A percentile compares a stretch with the other conserved stretches of the same genome.
Conservation (phyloP, 2,113 vertebrate species). For the Ceratotherium simum region DNA sequence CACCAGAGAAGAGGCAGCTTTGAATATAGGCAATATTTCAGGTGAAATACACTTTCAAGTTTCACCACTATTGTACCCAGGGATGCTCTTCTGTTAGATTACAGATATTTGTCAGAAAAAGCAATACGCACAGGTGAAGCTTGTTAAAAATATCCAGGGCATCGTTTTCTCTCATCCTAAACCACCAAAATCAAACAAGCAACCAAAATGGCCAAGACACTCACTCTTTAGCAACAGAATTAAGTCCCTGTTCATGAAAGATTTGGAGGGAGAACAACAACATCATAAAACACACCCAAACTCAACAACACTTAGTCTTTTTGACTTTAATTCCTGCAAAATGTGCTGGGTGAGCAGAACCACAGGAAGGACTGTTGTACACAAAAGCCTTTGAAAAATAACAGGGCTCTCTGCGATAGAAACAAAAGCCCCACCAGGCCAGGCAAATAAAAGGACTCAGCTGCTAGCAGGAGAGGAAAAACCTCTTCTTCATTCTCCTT, state of each 20-base stretch:
- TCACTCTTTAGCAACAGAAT: not conserved
- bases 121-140: not conserved
- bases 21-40: not conserved
- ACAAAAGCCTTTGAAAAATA: constrained; percentile 63
- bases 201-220: not conserved
- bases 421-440: constrained; percentile 18
- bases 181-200: not conserved
- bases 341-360: constrained; percentile 30
- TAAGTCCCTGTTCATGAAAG: not conserved
- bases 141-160: not conserved
- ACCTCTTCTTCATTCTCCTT: not conserved
- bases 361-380: constrained; percentile 5
- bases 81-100: not conserved
- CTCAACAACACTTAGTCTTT: constrained; percentile 61
- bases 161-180: not conserved
- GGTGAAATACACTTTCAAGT: not conserved
- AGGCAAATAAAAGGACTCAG: constrained; percentile 12
- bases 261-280: constrained; percentile 32
- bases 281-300: constrained; percentile 50
- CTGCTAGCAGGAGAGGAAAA: constrained; percentile 40
- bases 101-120: not conserved
- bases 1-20: not conserved
- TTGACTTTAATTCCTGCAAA: constrained; percentile 49
- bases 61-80: not conserved
- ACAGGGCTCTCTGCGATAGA: not conserved